phyloP scores from a whole-genome alignment of 2,888 invertebrate genomes.

The Xestia sexstrigata region DNA sequence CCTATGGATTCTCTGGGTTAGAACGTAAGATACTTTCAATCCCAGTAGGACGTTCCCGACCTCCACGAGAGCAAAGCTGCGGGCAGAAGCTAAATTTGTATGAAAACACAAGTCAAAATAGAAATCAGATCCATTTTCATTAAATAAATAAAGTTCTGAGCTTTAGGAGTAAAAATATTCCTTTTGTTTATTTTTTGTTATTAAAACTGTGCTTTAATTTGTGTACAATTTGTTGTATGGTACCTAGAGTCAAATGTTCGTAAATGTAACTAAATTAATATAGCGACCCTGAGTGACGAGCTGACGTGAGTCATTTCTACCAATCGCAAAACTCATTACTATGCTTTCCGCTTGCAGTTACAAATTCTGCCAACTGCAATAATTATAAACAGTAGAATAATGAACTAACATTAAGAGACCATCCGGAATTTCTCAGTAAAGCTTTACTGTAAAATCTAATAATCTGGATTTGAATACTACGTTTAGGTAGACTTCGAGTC shows the following conservation, averaged over 20 bases:
- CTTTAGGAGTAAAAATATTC: background rate
- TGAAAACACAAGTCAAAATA: background rate
- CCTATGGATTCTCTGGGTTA: too few relatives aligned
- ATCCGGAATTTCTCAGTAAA: too few relatives aligned
- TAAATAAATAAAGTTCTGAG: background rate
- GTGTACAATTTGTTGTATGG: background rate
- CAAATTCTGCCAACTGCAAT: constrained; percentile 33
- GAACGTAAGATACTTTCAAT: too few relatives aligned
- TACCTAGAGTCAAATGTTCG: background rate
- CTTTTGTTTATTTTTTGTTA: background rate
- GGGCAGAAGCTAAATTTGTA: background rate
- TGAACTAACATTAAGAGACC: background rate
- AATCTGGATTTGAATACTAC: too few relatives aligned
- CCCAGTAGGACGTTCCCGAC: fast-evolving
- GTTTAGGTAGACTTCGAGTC: too few relatives aligned
- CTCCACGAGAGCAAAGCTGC: background rate
- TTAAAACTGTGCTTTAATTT: background rate
- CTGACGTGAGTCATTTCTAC: constrained; percentile 20
- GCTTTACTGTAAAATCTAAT: too few relatives aligned
- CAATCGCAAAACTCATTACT: constrained; percentile 23
- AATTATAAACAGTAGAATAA: constrained; percentile 40
- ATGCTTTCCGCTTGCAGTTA: constrained; percentile 34
- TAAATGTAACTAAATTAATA: constrained; percentile 15
- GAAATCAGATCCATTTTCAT: background rate
- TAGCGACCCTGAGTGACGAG: constrained; percentile 34